Conservation (phyloP, 2,888 invertebrate genomes). For the Tiliacea citrago region DNA sequence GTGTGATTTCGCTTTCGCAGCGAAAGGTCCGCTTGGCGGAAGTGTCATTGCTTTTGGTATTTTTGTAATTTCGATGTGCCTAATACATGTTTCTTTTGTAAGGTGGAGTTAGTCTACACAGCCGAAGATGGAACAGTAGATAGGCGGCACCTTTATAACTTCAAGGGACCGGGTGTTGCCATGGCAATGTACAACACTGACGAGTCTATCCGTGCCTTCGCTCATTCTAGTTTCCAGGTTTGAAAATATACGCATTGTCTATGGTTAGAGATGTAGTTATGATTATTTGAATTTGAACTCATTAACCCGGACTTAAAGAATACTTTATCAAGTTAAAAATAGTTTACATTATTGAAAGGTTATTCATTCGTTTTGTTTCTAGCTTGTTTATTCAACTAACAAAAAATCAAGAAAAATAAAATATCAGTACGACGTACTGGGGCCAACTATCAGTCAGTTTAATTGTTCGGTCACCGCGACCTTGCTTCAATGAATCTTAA, state of each 20-base stretch:
- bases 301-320: conserved; percentile 36
- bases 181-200: conserved; percentile 98
- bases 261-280: neutral
- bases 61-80: neutral
- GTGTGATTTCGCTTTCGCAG: neutral
- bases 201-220: conserved; percentile 95
- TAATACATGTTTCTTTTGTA: neutral
- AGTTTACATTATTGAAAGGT: conserved; percentile 20
- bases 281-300: conserved; percentile 21
- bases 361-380: conserved; percentile 23
- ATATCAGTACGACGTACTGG: conserved; percentile 47
- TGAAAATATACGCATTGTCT: conserved; percentile 54
- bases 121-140: conserved; percentile 91
- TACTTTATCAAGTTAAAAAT: conserved; percentile 44
- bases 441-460: conserved; percentile 34
- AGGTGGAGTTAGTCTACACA: conserved; percentile 94
- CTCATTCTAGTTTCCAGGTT: conserved; percentile 96
- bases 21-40: neutral
- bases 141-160: conserved; percentile 92
- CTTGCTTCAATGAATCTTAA: conserved; percentile 47
- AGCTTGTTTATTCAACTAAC: conserved; percentile 31
- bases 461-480: conserved; percentile 54
- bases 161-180: conserved; percentile 94
- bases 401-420: conserved; percentile 25
- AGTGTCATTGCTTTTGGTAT: neutral